These are phyloP conservation scores for Odontophorus gujanensis DNA, from an alignment of 2,113 vertebrate species.

Conservation along the genomic window DNA sequence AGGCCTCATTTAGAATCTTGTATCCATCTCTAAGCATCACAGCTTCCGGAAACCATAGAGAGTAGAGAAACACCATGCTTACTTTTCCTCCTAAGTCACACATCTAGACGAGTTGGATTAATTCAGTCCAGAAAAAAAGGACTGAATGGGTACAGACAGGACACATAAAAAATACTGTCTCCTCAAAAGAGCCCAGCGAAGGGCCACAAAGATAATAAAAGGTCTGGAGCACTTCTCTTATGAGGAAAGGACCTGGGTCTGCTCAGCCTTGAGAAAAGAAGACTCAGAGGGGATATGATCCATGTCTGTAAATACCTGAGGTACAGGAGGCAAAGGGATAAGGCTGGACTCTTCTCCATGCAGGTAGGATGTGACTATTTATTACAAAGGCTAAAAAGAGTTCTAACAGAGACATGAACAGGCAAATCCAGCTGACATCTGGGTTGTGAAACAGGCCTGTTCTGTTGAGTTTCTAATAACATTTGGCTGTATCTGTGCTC, in stretches of 20 bases:
- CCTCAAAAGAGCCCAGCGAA: too few relatives aligned
- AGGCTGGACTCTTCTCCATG: too few relatives aligned
- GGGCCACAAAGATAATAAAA: too few relatives aligned
- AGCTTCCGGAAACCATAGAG: not conserved
- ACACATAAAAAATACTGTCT: not conserved
- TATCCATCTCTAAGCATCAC: not conserved
- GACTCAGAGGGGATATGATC: too few relatives aligned
- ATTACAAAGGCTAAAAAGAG: not conserved
- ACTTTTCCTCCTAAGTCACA: not conserved
- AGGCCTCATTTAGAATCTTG: not conserved
- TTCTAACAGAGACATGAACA: not conserved
- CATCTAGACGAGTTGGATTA: not conserved
- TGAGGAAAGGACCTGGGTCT: too few relatives aligned
- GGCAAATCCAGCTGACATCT: not conserved
- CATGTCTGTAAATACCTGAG: too few relatives aligned
- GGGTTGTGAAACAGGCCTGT: not conserved
- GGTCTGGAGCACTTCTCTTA: too few relatives aligned
- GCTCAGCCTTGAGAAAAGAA: too few relatives aligned
- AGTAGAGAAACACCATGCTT: not conserved
- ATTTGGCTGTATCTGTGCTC: not conserved
- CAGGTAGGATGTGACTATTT: not conserved
- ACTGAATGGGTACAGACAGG: not conserved
- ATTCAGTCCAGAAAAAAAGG: not conserved
- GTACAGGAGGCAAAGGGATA: too few relatives aligned
- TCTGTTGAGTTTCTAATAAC: not conserved